Conservation (phyloP, 2,888 invertebrate genomes). For the Lasioglossum zephyrum region DNA sequence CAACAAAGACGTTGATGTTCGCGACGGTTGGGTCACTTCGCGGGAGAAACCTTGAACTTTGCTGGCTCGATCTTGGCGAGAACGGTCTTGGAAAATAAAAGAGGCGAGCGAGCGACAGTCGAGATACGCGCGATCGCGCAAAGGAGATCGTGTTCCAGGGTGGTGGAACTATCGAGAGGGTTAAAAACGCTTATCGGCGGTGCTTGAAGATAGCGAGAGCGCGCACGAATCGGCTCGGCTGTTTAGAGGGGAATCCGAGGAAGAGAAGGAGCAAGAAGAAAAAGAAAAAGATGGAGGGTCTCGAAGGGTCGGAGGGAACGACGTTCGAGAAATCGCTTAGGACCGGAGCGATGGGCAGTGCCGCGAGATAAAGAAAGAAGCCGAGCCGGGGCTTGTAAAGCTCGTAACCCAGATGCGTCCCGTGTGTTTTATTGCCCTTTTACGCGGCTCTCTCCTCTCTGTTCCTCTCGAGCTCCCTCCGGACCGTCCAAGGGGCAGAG, state of each 20-base stretch:
- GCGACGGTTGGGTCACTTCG: too few relatives aligned
- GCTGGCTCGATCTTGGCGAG: neutral
- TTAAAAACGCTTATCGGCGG: constrained; percentile 45
- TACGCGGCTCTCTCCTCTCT: constrained; percentile 60
- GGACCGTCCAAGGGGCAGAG: constrained; percentile 58
- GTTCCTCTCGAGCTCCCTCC: neutral
- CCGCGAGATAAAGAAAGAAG: constrained; percentile 76
- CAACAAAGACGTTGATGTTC: too few relatives aligned
- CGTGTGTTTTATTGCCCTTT: constrained; percentile 83
- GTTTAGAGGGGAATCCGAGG: neutral
- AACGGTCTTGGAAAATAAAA: neutral
- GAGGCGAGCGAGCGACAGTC: neutral
- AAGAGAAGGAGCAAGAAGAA: neutral
- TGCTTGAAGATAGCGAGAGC: constrained; percentile 14
- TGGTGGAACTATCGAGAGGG: constrained; percentile 7
- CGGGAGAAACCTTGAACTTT: neutral
- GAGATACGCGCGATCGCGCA: constrained; percentile 15
- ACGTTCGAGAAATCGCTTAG: constrained; percentile 76
- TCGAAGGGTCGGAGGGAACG: constrained; percentile 18
- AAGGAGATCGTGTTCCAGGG: neutral
- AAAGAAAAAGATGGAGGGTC: neutral
- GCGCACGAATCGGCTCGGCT: constrained; percentile 20
- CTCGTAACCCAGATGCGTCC: constrained; percentile 83
- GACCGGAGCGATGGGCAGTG: constrained; percentile 67
- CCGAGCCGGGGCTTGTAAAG: constrained; percentile 77